Conservation (phyloP, 1,140 invertebrate species). For the Atopsyche davidsoni region DNA sequence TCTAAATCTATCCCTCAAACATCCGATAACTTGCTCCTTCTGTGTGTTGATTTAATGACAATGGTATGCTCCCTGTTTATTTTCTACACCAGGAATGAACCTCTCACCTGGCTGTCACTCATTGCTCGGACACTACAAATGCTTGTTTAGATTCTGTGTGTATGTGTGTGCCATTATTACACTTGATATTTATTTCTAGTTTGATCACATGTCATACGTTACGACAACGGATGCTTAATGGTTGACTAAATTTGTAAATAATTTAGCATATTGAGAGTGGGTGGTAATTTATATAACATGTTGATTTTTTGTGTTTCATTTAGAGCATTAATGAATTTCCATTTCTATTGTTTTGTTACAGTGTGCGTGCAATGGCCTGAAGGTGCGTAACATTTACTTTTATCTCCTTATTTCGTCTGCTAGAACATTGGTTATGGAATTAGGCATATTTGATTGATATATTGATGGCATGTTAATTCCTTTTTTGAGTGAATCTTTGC, state of each 20-base stretch:
- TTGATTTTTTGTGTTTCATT: neutral
- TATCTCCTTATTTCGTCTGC: conserved; percentile 21
- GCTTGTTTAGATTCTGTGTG: conserved; percentile 1
- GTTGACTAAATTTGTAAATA: too few species aligned
- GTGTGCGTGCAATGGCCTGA: conserved; percentile 84
- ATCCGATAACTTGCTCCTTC: too few species aligned
- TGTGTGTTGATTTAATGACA: neutral
- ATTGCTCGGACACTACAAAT: too few species aligned
- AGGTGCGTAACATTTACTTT: conserved; percentile 54
- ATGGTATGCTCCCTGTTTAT: conserved; percentile 1
- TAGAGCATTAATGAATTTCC: conserved; percentile 13
- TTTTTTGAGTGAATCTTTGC: conserved; percentile 30
- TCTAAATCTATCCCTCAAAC: conserved; percentile 9
- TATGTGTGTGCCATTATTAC: conserved; percentile 8
- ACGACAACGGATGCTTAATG: too few species aligned
- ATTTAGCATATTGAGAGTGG: conserved; percentile 7
- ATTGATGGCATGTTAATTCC: conserved; percentile 31
- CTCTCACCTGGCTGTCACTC: too few species aligned
- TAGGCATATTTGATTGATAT: conserved; percentile 31
- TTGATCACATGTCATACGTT: too few species aligned
- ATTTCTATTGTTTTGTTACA: conserved; percentile 54
- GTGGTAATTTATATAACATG: conserved; percentile 2
- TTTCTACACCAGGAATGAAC: too few species aligned
- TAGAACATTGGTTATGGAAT: conserved; percentile 31
- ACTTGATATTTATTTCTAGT: too few species aligned